These are phyloP conservation scores for Sipha flava DNA, from an alignment of 1,140 invertebrate genomes.

Conservation along the genomic window DNA sequence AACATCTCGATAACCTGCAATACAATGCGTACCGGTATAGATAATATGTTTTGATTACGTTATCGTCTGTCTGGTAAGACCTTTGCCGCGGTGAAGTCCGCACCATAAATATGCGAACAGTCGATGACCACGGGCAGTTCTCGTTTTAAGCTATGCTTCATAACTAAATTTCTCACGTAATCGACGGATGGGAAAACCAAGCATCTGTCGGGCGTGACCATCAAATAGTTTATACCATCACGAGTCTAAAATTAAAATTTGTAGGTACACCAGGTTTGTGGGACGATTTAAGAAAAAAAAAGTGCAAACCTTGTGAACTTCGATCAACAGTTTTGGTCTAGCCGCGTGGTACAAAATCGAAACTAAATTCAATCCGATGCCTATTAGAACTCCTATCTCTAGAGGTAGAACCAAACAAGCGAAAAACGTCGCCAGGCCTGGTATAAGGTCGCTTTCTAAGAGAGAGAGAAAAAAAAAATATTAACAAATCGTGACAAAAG, in stretches of 20 bases:
- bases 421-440: slow-evolving; percentile 74
- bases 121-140: slow-evolving; percentile 69
- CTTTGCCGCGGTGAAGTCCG: slow-evolving; percentile 75
- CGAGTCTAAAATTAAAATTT: background rate
- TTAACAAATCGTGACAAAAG: too few relatives aligned
- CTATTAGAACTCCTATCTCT: slow-evolving; percentile 82
- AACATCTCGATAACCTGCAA: slow-evolving; percentile 41
- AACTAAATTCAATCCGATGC: slow-evolving; percentile 76
- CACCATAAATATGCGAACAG: slow-evolving; percentile 71
- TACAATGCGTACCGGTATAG: background rate
- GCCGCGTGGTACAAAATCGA: slow-evolving; percentile 85
- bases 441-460: slow-evolving; percentile 67
- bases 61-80: slow-evolving; percentile 47
- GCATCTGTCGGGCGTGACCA: slow-evolving; percentile 74
- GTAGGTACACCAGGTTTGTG: too few relatives aligned
- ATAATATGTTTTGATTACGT: background rate
- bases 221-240: slow-evolving; percentile 61
- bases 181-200: slow-evolving; percentile 82
- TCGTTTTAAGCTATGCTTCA: slow-evolving; percentile 61
- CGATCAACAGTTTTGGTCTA: slow-evolving; percentile 70
- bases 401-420: slow-evolving; percentile 71
- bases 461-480: background rate
- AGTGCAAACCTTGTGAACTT: slow-evolving; percentile 49
- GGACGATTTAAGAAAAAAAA: too few relatives aligned
- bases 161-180: slow-evolving; percentile 70